These are phyloP conservation scores for Callinectes sapidus DNA, from an alignment of 2,888 invertebrate genomes.

Conservation along the genomic window DNA sequence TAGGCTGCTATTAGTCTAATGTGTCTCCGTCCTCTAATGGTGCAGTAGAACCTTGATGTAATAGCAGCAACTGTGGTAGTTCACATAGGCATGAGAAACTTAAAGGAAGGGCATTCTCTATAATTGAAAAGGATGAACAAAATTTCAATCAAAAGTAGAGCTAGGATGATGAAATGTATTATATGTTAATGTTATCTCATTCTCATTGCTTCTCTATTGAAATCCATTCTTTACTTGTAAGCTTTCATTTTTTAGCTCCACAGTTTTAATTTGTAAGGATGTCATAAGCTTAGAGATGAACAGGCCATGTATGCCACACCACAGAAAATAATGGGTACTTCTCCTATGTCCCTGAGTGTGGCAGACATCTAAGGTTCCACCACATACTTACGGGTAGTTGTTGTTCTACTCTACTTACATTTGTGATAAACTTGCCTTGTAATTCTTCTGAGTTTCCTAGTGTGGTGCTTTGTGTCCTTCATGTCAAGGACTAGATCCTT, in stretches of 20 bases:
- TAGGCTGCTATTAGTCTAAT: conserved; percentile 15
- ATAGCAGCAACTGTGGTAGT: not conserved
- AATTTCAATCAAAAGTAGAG: not conserved
- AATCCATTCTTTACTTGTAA: not conserved
- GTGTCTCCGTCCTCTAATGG: conserved; percentile 51
- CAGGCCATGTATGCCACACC: not conserved
- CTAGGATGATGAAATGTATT: not conserved
- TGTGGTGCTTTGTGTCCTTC: conserved; percentile 53
- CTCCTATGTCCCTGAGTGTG: not conserved
- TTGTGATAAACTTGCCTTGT: conserved; percentile 67
- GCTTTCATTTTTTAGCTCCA: not conserved
- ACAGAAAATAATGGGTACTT: not conserved
- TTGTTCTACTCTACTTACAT: conserved; percentile 52
- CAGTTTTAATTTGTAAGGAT: not conserved
- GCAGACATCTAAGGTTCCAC: not conserved
- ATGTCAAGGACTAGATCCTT: not conserved
- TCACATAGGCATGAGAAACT: not conserved
- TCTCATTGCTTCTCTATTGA: not conserved
- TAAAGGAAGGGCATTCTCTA: not conserved
- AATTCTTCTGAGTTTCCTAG: conserved; percentile 54
- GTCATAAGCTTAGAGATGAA: not conserved
- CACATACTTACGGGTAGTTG: not conserved
- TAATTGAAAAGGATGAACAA: not conserved
- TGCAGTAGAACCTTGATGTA: conserved; percentile 4
- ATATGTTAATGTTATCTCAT: not conserved